Evolutionary conservation across 2,797 vertebrate species (phyloP).

Genomic region (Aldrovandia affinis): DNA sequence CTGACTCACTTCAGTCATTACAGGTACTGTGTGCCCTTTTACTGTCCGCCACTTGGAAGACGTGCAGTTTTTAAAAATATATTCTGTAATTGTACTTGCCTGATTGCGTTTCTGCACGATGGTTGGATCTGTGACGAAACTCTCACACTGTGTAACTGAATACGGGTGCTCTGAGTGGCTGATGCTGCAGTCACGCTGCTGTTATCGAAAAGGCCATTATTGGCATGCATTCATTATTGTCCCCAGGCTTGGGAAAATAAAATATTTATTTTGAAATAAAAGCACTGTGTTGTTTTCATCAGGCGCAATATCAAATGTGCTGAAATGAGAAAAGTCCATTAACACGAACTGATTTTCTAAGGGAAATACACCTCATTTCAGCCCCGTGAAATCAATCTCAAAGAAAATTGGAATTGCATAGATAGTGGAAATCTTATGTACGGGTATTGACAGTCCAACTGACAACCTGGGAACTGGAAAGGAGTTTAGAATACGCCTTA

Average conservation of each 20-base stretch:
- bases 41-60: neutral
- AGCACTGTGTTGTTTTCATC: too few relatives aligned
- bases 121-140: constrained; percentile 50
- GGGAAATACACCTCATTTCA: neutral
- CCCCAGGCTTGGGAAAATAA: too few relatives aligned
- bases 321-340: neutral
- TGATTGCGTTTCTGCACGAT: neutral
- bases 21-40: constrained; percentile 74
- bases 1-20: constrained; percentile 90
- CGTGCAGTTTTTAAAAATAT: neutral
- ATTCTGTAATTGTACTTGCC: neutral
- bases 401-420: neutral
- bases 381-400: neutral
- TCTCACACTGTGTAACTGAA: neutral
- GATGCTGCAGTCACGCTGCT: constrained; percentile 10
- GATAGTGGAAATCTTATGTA: neutral
- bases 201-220: neutral
- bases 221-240: neutral
- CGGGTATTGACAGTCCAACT: neutral
- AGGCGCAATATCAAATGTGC: neutral
- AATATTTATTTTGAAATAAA: too few relatives aligned
- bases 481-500: neutral
- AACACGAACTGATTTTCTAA: neutral
- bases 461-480: neutral
- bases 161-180: constrained; percentile 27